Evolutionary conservation across 2,888 invertebrate species (phyloP).

Genomic region (Arrhopalites spinosus): DNA sequence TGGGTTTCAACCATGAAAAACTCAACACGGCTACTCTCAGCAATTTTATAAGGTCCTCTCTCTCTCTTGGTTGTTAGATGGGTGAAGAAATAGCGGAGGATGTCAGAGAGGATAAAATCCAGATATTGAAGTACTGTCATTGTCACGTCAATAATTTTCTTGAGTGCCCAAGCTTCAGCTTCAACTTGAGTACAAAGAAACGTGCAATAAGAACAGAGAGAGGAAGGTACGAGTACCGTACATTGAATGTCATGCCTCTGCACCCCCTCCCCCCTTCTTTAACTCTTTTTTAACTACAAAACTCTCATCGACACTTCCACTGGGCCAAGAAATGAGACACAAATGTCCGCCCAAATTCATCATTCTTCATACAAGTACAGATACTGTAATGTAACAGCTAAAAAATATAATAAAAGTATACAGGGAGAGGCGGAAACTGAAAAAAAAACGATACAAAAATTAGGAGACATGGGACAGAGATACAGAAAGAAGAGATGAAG

Average conservation of each 20-base stretch:
- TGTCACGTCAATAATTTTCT: conserved; percentile 33
- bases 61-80: background rate
- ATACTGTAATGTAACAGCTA: no score
- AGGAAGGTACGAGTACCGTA: background rate
- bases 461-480: no score
- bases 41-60: no score
- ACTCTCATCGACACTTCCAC: background rate
- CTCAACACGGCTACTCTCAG: no score
- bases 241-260: background rate
- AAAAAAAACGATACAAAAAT: no score
- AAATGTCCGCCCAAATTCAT: conserved; percentile 12
- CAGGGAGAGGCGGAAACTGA: no score
- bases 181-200: background rate
- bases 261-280: background rate
- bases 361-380: background rate
- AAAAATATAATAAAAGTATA: no score
- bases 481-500: no score
- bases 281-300: background rate
- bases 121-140: conserved; percentile 33
- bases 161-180: conserved; percentile 11
- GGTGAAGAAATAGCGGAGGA: conserved; percentile 32
- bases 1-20: no score
- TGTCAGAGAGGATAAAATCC: conserved; percentile 30
- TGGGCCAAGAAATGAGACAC: background rate
- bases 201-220: background rate